A percentile compares a stretch with the other conserved stretches of the same genome.
Conservation (phyloP, 2,797 vertebrate species). For the Euphonia xanthogaster region DNA sequence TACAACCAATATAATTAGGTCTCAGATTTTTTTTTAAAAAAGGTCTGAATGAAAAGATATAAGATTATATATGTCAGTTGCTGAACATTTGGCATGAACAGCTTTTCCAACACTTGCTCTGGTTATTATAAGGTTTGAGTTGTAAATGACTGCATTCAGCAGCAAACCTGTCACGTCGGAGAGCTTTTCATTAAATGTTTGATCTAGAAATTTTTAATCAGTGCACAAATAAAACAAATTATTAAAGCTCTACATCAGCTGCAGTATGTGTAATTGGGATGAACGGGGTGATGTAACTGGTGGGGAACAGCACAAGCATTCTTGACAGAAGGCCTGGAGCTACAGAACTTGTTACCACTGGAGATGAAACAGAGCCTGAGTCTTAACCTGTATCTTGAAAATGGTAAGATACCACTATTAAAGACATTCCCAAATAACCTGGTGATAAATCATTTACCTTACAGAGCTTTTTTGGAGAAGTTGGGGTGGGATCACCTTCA, state of each 20-base stretch:
- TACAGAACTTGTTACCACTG: constrained; percentile 49
- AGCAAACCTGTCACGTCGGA: constrained; percentile 43
- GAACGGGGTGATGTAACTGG: constrained; percentile 47
- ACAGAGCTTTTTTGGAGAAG: not conserved
- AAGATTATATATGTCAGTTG: constrained; percentile 60
- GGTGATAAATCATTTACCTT: not conserved
- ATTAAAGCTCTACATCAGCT: constrained; percentile 61
- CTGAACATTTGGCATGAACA: constrained; percentile 64
- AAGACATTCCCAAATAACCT: constrained; percentile 9
- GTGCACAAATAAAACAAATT: constrained; percentile 64
- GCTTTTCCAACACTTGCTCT: constrained; percentile 64
- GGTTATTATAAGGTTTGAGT: constrained; percentile 53
- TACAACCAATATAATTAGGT: constrained; percentile 62
- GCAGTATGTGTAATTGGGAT: constrained; percentile 34
- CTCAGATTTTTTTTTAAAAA: not conserved
- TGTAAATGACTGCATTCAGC: constrained; percentile 67
- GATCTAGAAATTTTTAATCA: constrained; percentile 67
- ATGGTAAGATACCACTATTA: constrained; percentile 21
- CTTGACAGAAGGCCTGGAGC: constrained; percentile 46
- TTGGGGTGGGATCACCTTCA: not conserved
- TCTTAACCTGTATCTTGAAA: constrained; percentile 36
- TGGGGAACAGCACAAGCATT: constrained; percentile 42
- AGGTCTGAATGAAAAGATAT: constrained; percentile 55
- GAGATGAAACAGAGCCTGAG: constrained; percentile 40
- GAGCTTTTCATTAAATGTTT: constrained; percentile 64